Evolutionary conservation across 2,888 invertebrate genomes (phyloP).

Genomic region (Megaustenia siamemsis): DNA sequence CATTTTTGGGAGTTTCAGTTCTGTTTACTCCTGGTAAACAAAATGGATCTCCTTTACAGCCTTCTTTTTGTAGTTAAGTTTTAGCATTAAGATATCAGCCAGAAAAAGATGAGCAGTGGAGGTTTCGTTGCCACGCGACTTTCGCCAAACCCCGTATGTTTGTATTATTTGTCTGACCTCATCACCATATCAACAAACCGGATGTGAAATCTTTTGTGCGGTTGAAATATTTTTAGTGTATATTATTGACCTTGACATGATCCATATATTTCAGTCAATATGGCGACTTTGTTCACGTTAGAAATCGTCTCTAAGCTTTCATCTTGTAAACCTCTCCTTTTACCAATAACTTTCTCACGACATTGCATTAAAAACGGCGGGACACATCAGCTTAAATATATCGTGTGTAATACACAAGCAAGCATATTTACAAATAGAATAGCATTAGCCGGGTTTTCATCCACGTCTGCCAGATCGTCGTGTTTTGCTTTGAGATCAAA

Average conservation of each 20-base stretch:
- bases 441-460: not conserved
- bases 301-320: not conserved
- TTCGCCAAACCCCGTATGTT: slow-evolving; percentile 62
- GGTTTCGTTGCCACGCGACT: slow-evolving; percentile 62
- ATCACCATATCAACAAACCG: slow-evolving; percentile 56
- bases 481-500: not conserved
- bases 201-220: not conserved
- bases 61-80: not conserved
- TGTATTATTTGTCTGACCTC: slow-evolving; percentile 53
- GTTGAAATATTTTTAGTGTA: not conserved
- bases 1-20: slow-evolving; percentile 44
- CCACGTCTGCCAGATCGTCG: not conserved
- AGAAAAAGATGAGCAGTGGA: slow-evolving; percentile 45
- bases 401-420: not conserved
- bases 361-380: not conserved
- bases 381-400: not conserved
- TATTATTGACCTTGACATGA: not conserved
- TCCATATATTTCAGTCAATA: not conserved
- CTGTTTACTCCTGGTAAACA: slow-evolving; percentile 16
- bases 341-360: not conserved
- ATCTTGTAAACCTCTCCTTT: not conserved
- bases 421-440: not conserved
- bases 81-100: slow-evolving; percentile 55
- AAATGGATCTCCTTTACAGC: not conserved
- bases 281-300: not conserved